A percentile compares a stretch with the other conserved stretches of the same genome.
These are phyloP conservation scores for Drosophila varians DNA, from an alignment of 1,140 invertebrate species.

Conservation along the genomic window DNA sequence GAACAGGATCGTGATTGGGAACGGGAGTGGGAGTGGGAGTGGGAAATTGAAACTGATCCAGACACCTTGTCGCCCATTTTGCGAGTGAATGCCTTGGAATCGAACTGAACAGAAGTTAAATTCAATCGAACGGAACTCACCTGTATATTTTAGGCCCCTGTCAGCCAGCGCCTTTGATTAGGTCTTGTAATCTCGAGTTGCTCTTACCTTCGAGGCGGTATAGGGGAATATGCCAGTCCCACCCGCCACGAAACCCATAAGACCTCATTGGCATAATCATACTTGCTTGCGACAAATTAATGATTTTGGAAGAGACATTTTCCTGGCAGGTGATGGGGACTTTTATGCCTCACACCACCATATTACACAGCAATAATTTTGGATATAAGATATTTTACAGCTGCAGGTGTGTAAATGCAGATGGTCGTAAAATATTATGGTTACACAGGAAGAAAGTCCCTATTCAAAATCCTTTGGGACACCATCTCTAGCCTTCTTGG, in stretches of 20 bases:
- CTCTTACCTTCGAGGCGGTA: conserved; percentile 13
- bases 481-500: neutral
- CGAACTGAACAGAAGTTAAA: conserved; percentile 49
- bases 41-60: conserved; percentile 32
- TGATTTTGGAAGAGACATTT: neutral
- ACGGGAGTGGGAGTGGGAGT: neutral
- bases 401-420: conserved; percentile 22
- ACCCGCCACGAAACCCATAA: neutral
- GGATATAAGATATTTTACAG: conserved; percentile 28
- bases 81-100: conserved; percentile 45
- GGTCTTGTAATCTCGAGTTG: conserved; percentile 36
- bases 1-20: neutral
- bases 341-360: conserved; percentile 2
- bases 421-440: conserved; percentile 3
- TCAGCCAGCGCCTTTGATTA: conserved; percentile 38
- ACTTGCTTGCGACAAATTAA: neutral
- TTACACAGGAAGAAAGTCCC: conserved; percentile 2
- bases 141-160: neutral
- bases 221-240: neutral
- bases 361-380: conserved; percentile 34
- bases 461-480: neutral
- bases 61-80: conserved; percentile 71
- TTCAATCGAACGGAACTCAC: conserved; percentile 4
- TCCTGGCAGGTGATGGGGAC: neutral
- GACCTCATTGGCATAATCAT: no score